A percentile compares a stretch with the other conserved stretches of the same genome.
These are phyloP conservation scores for Cataglyphis livida DNA, from an alignment of 2,888 invertebrate genomes.

Conservation along the genomic window DNA sequence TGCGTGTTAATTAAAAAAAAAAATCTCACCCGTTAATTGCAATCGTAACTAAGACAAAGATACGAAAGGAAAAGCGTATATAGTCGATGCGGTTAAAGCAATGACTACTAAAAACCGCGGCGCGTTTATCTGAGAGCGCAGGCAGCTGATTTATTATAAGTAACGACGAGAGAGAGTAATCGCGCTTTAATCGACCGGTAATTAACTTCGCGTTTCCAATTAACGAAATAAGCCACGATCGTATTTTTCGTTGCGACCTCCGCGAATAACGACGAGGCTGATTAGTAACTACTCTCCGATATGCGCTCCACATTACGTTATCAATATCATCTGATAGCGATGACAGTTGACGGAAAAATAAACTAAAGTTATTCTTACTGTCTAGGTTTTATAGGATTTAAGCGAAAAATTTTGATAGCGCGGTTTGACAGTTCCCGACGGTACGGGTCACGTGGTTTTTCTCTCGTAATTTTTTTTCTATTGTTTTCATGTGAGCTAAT, in stretches of 20 bases:
- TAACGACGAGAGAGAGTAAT: constrained; percentile 47
- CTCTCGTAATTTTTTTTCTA: not conserved
- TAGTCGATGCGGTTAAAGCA: constrained; percentile 22
- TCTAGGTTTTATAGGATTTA: not conserved
- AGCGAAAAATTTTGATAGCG: not conserved
- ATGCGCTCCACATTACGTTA: not conserved
- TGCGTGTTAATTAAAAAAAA: not conserved
- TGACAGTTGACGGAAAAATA: not conserved
- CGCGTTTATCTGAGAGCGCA: constrained; percentile 29
- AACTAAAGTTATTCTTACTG: not conserved
- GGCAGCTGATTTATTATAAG: constrained; percentile 55
- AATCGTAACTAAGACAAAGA: not conserved
- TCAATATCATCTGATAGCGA: not conserved
- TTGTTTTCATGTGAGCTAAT: not conserved
- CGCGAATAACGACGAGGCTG: not conserved
- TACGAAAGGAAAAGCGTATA: constrained; percentile 4
- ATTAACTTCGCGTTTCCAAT: constrained; percentile 63
- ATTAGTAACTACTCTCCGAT: constrained; percentile 1
- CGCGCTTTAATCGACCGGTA: constrained; percentile 52
- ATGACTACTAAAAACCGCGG: constrained; percentile 5
- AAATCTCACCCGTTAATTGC: constrained; percentile 24
- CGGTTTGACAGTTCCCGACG: not conserved
- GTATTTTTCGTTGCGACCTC: constrained; percentile 8
- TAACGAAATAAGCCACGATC: constrained; percentile 48
- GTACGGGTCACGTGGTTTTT: not conserved